Evolutionary conservation across 2,797 vertebrate species (phyloP).

Genomic region (Echiichthys vipera): DNA sequence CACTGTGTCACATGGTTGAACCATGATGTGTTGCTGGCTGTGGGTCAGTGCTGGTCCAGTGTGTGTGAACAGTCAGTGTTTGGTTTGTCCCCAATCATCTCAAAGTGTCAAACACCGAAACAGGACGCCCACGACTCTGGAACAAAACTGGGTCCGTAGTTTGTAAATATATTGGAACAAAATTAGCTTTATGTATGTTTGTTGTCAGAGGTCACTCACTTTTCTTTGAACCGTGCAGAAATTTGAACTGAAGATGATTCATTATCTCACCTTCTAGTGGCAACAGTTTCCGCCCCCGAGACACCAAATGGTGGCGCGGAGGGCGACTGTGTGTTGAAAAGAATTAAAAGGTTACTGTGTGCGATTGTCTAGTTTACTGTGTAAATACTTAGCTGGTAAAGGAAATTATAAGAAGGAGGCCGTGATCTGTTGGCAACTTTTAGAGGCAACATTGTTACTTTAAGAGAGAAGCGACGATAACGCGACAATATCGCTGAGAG

Average conservation of each 20-base stretch:
- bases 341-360: constrained; percentile 14
- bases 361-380: constrained; percentile 21
- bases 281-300: neutral
- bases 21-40: constrained; percentile 22
- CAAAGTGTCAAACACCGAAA: constrained; percentile 1
- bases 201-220: neutral
- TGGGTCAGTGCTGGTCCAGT: neutral
- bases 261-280: neutral
- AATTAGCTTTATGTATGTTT: constrained; percentile 1
- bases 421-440: constrained; percentile 1
- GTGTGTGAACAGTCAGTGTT: neutral
- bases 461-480: too few relatives aligned
- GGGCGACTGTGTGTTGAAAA: neutral
- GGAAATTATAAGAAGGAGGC: neutral
- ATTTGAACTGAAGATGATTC: neutral
- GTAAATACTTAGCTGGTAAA: constrained; percentile 17
- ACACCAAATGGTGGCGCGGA: constrained; percentile 13
- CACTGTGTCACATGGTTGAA: constrained; percentile 38
- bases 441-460: constrained; percentile 15
- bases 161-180: constrained; percentile 49
- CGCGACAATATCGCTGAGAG: too few relatives aligned
- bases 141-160: neutral
- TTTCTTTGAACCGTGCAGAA: neutral
- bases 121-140: neutral
- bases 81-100: neutral